Evolutionary conservation across 2,113 vertebrate species (phyloP).

Genomic region (Centrocercus urophasianus): DNA sequence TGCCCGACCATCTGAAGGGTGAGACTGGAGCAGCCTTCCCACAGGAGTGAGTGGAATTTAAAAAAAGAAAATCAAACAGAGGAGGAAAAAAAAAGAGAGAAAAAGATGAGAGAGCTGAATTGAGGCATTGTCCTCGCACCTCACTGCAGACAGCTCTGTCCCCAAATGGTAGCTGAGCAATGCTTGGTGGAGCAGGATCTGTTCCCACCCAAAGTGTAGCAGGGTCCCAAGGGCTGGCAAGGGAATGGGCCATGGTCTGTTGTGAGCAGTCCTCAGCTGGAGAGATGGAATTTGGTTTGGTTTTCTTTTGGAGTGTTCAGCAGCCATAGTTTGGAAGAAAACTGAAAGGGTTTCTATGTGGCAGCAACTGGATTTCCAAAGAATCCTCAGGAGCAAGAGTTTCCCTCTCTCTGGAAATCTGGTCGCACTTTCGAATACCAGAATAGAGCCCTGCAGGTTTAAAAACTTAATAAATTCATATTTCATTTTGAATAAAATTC

Average conservation of each 20-base stretch:
- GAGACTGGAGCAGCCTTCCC: neutral
- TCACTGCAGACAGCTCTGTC: neutral
- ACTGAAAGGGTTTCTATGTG: neutral
- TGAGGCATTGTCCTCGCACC: neutral
- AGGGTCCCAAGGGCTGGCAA: neutral
- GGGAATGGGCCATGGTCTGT: rapidly evolving
- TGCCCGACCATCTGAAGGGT: neutral
- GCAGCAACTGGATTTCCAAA: neutral
- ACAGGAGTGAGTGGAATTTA: neutral
- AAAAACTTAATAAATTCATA: neutral
- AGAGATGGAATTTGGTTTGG: neutral
- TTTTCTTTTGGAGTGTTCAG: neutral
- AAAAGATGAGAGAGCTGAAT: neutral
- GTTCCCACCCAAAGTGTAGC: rapidly evolving
- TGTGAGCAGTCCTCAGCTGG: neutral
- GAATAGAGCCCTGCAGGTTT: neutral
- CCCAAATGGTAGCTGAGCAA: rapidly evolving
- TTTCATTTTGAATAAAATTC: neutral
- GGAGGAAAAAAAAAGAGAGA: too few relatives aligned
- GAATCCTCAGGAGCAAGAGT: neutral
- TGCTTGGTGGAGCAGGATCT: neutral
- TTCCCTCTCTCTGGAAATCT: neutral
- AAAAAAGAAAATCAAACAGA: neutral
- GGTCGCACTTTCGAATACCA: neutral
- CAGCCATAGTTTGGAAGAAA: neutral